Conservation (phyloP, 2,888 invertebrate genomes). For the Biston betularia region DNA sequence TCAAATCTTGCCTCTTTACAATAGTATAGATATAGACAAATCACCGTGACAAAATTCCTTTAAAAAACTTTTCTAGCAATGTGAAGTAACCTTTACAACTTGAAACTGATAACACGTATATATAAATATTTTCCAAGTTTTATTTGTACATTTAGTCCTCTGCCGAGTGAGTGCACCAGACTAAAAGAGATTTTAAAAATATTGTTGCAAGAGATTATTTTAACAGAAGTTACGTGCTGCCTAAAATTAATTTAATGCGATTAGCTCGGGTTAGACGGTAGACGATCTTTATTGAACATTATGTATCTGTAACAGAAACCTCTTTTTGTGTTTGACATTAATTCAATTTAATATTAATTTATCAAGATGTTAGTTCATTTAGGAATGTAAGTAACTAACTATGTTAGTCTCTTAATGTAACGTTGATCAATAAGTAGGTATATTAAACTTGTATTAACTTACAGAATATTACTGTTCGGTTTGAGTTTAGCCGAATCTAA, state of each 20-base stretch:
- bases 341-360: slow-evolving; percentile 7
- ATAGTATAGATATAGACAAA: too few relatives aligned
- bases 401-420: too few relatives aligned
- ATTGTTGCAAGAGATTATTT: neutral
- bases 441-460: neutral
- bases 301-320: neutral
- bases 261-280: neutral
- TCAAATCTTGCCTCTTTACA: too few relatives aligned
- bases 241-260: neutral
- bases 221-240: neutral
- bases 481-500: slow-evolving; percentile 52
- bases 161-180: neutral
- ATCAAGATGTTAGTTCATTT: slow-evolving; percentile 20
- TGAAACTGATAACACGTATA: neutral
- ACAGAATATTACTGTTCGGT: slow-evolving; percentile 27
- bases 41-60: too few relatives aligned
- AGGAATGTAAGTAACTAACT: slow-evolving; percentile 19
- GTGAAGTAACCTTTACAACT: slow-evolving; percentile 4
- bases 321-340: neutral
- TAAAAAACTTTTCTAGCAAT: neutral
- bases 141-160: neutral
- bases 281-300: neutral
- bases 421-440: neutral
- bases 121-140: slow-evolving; percentile 2
- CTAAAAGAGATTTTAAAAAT: neutral